Base-by-base conservation (phyloP, 2,888 invertebrate species). In the Chymomyza amoena region DNA sequence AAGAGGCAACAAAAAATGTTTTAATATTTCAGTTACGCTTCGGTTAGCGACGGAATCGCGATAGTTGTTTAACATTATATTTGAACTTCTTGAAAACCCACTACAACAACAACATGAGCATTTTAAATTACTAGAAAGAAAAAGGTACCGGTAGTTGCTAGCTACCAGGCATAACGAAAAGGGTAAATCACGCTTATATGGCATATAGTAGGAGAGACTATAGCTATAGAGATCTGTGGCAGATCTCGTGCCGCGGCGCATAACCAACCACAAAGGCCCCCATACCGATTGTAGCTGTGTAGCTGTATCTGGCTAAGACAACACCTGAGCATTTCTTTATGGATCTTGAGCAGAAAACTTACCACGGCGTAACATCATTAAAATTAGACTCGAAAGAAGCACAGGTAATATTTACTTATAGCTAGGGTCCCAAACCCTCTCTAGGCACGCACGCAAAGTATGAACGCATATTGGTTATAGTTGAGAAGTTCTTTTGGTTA, bases 1-100 rank as follows among this genome's bases (percentile, higher is more conserved):
- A 69, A 66, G 69, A 59, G 60, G 54, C 60, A 70, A 70, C 75
- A 32, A 32, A 32, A 83, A 76, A 39, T 73, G 78, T 84, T 86
- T 85, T 86, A 81, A 84, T 84, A 84, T 88, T 84, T 81, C 80
- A 81, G 89, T 90, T 89, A 89, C 89, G 89, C 88, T 89, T 87
- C 85, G 88, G 70, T 76, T 75, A 86, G 79, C 83, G 77, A 74
- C 78, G 79, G 81, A 85, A 89, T 89, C 89, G 81, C 76, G 90
- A 89, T 89, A 89, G 84, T 13, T 45, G 13, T 45, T 45, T 45
- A 45, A 7, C 39, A 45, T 77, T 66, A 79, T 73, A 69, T 54
- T 54, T 75, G 72, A 80, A 84, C 87, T 88, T 89, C 88, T 88
- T 86, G 73, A 79, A 81, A 57, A 65, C 50, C 15, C 70, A 39